These are phyloP conservation scores for Prietella phreatophila DNA, from an alignment of 2,113 vertebrate genomes.

Conservation along the genomic window DNA sequence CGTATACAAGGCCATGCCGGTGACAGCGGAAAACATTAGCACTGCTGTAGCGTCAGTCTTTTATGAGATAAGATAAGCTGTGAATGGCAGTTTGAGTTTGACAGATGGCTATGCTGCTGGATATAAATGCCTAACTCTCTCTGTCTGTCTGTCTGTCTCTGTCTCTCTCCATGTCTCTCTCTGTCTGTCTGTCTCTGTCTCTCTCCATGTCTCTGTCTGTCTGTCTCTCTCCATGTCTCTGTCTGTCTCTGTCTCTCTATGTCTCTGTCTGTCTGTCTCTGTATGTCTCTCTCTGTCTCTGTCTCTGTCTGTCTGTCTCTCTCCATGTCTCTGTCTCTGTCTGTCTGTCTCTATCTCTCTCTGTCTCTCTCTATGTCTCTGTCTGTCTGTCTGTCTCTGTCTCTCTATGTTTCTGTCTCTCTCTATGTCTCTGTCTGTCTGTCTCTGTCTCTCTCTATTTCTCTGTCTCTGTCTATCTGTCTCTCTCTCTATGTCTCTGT, in stretches of 20 bases:
- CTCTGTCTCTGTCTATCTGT: background rate
- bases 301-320: background rate
- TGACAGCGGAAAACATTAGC: slow-evolving; percentile 54
- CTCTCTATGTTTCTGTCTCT: background rate
- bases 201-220: background rate
- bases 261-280: background rate
- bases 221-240: background rate
- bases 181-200: background rate
- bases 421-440: background rate
- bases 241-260: background rate
- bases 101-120: slow-evolving; percentile 45
- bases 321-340: background rate
- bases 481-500: background rate
- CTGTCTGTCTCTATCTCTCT: background rate
- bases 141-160: background rate
- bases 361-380: too few relatives aligned
- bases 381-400: background rate
- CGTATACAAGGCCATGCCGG: slow-evolving; percentile 49
- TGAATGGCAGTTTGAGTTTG: slow-evolving; percentile 27
- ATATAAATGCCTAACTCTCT: slow-evolving; percentile 55
- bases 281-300: background rate
- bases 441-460: too few relatives aligned
- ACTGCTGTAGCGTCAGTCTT: slow-evolving; percentile 49
- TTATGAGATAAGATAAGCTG: slow-evolving; percentile 50
- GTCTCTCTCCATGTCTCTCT: background rate